These are phyloP conservation scores for Aradophagus sp. DNA, from an alignment of 1,140 invertebrate species.

Conservation along the genomic window DNA sequence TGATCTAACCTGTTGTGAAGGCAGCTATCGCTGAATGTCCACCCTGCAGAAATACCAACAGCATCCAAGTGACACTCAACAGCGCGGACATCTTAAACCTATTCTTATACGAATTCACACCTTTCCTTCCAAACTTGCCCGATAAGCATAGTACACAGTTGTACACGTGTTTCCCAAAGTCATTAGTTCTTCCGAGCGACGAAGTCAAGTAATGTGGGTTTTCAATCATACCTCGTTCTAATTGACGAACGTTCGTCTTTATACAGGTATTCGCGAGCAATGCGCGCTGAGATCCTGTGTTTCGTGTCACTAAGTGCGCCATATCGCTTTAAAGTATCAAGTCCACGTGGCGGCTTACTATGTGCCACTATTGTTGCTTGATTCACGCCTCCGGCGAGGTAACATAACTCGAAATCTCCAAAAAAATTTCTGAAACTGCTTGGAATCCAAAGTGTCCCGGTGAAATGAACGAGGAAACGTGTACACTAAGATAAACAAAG, in stretches of 20 bases:
- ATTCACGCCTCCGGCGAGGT: background rate
- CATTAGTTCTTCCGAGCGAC: slow-evolving; percentile 10
- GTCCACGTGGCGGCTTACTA: slow-evolving; percentile 26
- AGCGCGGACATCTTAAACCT: slow-evolving; percentile 58
- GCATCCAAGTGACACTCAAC: slow-evolving; percentile 56
- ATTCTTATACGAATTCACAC: slow-evolving; percentile 5
- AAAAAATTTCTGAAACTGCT: background rate
- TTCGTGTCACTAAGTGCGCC: slow-evolving; percentile 12
- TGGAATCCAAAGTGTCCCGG: too few species aligned
- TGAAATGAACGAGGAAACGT: too few species aligned
- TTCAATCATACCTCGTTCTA: background rate
- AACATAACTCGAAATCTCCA: slow-evolving; percentile 10
- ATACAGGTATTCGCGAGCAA: too few species aligned
- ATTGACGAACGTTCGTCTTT: background rate
- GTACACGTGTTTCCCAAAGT: slow-evolving; percentile 2
- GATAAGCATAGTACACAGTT: slow-evolving; percentile 2
- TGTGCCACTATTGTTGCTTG: background rate
- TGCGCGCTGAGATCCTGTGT: background rate
- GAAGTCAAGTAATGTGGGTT: background rate
- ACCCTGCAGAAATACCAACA: slow-evolving; percentile 60
- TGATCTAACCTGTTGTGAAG: slow-evolving; percentile 69
- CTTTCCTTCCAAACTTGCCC: too few species aligned
- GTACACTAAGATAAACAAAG: too few species aligned
- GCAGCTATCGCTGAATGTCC: slow-evolving; percentile 58
- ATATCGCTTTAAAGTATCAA: slow-evolving; percentile 25